A percentile compares a stretch with the other conserved stretches of the same genome.
Conservation (phyloP, 2,888 invertebrate genomes). For the Troides aeacus region DNA sequence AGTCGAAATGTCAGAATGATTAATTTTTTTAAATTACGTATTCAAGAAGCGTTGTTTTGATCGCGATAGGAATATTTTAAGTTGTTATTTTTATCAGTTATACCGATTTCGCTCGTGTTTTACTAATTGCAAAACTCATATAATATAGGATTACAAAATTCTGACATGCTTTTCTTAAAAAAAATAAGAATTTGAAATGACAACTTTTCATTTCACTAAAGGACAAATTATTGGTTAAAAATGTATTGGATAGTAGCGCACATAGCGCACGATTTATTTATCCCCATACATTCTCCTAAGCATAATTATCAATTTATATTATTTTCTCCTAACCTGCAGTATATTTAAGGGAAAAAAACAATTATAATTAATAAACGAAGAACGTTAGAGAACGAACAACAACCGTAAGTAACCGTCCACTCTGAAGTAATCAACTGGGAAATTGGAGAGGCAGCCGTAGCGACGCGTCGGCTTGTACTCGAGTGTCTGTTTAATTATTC, state of each 20-base stretch:
- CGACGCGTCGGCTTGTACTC: slow-evolving; percentile 15
- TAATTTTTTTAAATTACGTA: neutral
- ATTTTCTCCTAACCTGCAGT: neutral
- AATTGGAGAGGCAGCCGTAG: slow-evolving; percentile 34
- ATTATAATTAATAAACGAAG: slow-evolving; percentile 8
- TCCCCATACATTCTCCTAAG: no score
- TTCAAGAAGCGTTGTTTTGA: neutral
- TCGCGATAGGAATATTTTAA: neutral
- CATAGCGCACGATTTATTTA: no score
- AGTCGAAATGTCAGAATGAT: neutral
- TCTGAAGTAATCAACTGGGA: slow-evolving; percentile 37
- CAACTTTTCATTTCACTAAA: no score
- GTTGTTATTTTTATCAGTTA: neutral
- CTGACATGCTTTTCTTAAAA: neutral
- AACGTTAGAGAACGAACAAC: slow-evolving; percentile 12
- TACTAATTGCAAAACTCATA: neutral
- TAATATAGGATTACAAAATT: no score
- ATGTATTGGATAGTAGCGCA: no score
- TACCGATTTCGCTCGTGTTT: neutral
- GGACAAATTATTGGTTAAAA: no score
- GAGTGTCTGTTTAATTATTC: slow-evolving; percentile 30
- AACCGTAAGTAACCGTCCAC: slow-evolving; percentile 32
- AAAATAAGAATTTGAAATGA: slow-evolving; percentile 19
- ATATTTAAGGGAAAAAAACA: slow-evolving; percentile 1
- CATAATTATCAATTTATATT: neutral